Conservation (phyloP, 2,888 invertebrate species). For the Lingula anatina region DNA sequence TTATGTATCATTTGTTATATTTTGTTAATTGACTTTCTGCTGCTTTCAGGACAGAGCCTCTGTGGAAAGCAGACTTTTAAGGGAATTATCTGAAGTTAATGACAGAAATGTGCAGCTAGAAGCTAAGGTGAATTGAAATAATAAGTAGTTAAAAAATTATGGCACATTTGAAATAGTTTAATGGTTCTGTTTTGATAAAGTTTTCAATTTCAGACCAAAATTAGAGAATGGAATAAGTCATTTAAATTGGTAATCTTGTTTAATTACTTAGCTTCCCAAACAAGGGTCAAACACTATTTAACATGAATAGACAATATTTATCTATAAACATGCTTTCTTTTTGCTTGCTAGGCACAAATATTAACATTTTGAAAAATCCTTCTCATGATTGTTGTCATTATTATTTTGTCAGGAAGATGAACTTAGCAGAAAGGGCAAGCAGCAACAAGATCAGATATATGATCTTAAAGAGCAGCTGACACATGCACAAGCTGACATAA, state of each 20-base stretch:
- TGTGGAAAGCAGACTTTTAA: constrained; percentile 37
- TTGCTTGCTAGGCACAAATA: neutral
- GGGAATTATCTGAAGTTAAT: constrained; percentile 40
- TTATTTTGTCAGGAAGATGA: constrained; percentile 34
- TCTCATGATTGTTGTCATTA: constrained; percentile 19
- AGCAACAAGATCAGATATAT: constrained; percentile 45
- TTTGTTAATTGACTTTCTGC: neutral
- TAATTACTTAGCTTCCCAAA: neutral
- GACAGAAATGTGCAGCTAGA: constrained; percentile 38
- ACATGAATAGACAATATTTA: no score
- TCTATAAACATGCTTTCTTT: neutral
- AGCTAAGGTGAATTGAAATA: constrained; percentile 35
- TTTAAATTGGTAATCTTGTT: neutral
- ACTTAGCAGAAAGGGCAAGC: constrained; percentile 34
- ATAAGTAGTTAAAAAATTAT: neutral
- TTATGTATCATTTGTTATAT: no score
- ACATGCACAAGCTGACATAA: constrained; percentile 43
- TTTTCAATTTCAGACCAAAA: no score
- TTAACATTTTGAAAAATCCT: neutral
- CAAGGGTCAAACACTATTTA: neutral
- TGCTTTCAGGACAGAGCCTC: constrained; percentile 34
- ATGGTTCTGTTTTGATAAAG: no score
- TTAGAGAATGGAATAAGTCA: neutral
- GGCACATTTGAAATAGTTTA: neutral
- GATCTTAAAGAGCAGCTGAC: constrained; percentile 46